Evolutionary conservation across 2,797 vertebrate species (phyloP).

Genomic region (Pipistrellus nathusii): DNA sequence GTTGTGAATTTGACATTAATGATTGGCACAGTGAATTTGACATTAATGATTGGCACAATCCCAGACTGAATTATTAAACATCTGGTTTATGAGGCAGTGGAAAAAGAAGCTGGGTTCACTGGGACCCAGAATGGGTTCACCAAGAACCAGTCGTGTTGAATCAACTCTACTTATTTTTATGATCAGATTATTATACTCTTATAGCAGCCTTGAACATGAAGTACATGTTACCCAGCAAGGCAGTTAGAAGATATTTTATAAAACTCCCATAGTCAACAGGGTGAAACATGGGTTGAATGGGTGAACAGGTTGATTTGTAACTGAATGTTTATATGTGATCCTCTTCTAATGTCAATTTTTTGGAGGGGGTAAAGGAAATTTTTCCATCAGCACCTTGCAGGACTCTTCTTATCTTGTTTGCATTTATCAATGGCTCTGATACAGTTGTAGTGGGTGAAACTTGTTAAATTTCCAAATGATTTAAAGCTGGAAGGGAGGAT

Average conservation of each 20-base stretch:
- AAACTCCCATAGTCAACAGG: background rate
- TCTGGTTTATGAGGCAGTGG: background rate
- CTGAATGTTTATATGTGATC: constrained; percentile 1
- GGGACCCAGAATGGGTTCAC: constrained; percentile 37
- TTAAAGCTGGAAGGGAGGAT: constrained; percentile 28
- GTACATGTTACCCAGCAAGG: background rate
- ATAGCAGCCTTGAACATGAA: constrained; percentile 17
- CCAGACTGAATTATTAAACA: constrained; percentile 37
- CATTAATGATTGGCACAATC: background rate
- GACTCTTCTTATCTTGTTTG: constrained; percentile 19
- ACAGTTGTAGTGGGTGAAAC: background rate
- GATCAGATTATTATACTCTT: background rate
- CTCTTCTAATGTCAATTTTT: constrained; percentile 1
- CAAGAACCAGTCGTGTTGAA: background rate
- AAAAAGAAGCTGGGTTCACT: constrained; percentile 9
- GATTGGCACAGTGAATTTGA: constrained; percentile 15
- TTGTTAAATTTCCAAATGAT: constrained; percentile 12
- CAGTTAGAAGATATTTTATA: constrained; percentile 47
- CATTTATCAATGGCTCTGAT: background rate
- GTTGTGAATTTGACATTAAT: constrained; percentile 16
- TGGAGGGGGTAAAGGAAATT: background rate
- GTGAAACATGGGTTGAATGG: background rate
- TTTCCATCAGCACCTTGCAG: background rate
- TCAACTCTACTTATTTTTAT: constrained; percentile 32
- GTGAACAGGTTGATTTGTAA: constrained; percentile 51